phyloP scores from a whole-genome alignment of 2,888 invertebrate species.

The Chelonus formosanus region DNA sequence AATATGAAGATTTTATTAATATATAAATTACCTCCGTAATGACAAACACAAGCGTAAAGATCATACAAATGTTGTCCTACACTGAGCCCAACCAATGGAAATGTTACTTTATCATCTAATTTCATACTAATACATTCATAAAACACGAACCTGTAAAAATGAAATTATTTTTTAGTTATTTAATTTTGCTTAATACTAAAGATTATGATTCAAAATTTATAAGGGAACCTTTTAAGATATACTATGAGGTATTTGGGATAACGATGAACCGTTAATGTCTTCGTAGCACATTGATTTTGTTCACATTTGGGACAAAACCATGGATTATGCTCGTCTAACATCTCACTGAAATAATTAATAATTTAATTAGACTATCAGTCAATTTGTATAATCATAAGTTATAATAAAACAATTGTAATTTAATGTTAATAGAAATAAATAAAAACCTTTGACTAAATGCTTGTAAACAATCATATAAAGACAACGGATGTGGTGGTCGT shows the following conservation, averaged over 20 bases:
- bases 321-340: slow-evolving; percentile 72
- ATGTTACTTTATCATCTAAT: slow-evolving; percentile 71
- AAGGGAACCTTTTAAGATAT: slow-evolving; percentile 68
- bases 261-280: slow-evolving; percentile 72
- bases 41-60: slow-evolving; percentile 72
- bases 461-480: slow-evolving; percentile 71
- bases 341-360: slow-evolving; percentile 66
- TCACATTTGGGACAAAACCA: slow-evolving; percentile 74
- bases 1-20: slow-evolving; percentile 11
- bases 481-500: slow-evolving; percentile 67
- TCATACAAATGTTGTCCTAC: slow-evolving; percentile 69
- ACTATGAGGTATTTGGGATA: slow-evolving; percentile 73
- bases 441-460: slow-evolving; percentile 71
- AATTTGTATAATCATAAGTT: too few species aligned
- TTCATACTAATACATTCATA: slow-evolving; percentile 72
- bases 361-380: neutral
- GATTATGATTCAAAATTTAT: slow-evolving; percentile 1
- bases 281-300: slow-evolving; percentile 71
- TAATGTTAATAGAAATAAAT: neutral
- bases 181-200: neutral
- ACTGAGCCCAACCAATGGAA: slow-evolving; percentile 69
- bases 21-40: slow-evolving; percentile 69
- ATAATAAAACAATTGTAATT: neutral
- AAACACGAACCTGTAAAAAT: slow-evolving; percentile 69
- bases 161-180: neutral